Conservation (phyloP, 2,888 invertebrate genomes). For the Acrobeloides nanus region DNA sequence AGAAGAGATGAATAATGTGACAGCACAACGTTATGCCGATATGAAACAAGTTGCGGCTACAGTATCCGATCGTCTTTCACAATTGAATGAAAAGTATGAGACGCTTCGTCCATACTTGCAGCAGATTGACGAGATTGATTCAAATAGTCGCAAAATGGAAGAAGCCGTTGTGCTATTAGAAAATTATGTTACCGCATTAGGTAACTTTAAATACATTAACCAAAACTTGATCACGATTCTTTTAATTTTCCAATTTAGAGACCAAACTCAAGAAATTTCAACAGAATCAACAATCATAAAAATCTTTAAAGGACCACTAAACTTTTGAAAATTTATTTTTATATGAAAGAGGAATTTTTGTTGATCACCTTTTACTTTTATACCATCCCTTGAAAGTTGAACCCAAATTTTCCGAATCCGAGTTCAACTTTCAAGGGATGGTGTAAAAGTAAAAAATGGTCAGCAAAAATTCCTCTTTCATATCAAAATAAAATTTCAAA, state of each 20-base stretch:
- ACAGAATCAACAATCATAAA: too few relatives aligned
- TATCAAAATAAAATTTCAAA: too few relatives aligned
- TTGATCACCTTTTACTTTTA: too few relatives aligned
- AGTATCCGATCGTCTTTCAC: conserved; percentile 69
- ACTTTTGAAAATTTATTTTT: too few relatives aligned
- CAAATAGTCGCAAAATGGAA: conserved; percentile 80
- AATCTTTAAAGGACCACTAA: too few relatives aligned
- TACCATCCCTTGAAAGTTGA: too few relatives aligned
- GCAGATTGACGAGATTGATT: conserved; percentile 88
- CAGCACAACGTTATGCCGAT: conserved; percentile 69
- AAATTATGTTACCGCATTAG: conserved; percentile 78
- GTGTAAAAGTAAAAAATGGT: too few relatives aligned
- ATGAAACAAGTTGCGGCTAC: conserved; percentile 68
- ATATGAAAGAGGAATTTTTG: too few relatives aligned
- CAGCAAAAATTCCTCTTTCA: too few relatives aligned
- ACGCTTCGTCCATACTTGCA: conserved; percentile 72
- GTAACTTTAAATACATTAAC: conserved; percentile 27
- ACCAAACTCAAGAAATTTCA: conserved; percentile 20
- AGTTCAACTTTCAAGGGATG: too few relatives aligned
- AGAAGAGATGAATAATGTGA: conserved; percentile 82
- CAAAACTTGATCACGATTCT: too few relatives aligned
- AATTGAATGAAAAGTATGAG: conserved; percentile 80
- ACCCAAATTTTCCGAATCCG: too few relatives aligned
- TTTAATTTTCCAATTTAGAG: conserved; percentile 15
- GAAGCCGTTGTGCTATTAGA: conserved; percentile 88